These are phyloP conservation scores for Phenacoccus solenopsis DNA, from an alignment of 1,140 invertebrate genomes.

Conservation along the genomic window DNA sequence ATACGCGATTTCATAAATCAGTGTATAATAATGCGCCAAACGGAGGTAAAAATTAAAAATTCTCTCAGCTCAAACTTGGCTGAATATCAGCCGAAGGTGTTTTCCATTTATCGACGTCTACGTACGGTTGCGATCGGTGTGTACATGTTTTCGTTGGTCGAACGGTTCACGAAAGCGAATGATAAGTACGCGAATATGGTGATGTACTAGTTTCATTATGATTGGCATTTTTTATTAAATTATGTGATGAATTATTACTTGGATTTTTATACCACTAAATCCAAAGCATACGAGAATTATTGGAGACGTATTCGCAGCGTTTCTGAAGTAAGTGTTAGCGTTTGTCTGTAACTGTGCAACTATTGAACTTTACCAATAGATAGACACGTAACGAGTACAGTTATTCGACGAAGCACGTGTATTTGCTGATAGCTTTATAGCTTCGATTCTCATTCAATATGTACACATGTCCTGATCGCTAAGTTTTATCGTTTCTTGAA, in stretches of 20 bases:
- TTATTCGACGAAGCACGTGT: too few species aligned
- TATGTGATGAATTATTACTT: constrained; percentile 16
- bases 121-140: not conserved
- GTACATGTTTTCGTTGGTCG: not conserved
- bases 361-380: too few species aligned
- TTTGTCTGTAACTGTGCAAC: too few species aligned
- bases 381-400: too few species aligned
- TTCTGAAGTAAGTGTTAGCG: not conserved
- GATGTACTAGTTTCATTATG: not conserved
- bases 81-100: not conserved
- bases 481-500: too few species aligned
- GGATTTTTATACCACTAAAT: not conserved
- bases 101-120: not conserved
- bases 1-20: not conserved
- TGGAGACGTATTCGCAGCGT: not conserved
- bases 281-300: constrained; percentile 11
- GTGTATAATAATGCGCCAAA: not conserved
- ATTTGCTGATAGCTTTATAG: too few species aligned
- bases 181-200: too few species aligned
- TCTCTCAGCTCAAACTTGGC: not conserved
- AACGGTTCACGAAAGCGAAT: too few species aligned
- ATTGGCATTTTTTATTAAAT: not conserved
- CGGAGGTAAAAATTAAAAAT: not conserved
- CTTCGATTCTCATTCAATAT: too few species aligned
- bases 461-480: too few species aligned